Evolutionary conservation across 1,140 invertebrate genomes (phyloP).

Genomic region (Anastrepha ludens): DNA sequence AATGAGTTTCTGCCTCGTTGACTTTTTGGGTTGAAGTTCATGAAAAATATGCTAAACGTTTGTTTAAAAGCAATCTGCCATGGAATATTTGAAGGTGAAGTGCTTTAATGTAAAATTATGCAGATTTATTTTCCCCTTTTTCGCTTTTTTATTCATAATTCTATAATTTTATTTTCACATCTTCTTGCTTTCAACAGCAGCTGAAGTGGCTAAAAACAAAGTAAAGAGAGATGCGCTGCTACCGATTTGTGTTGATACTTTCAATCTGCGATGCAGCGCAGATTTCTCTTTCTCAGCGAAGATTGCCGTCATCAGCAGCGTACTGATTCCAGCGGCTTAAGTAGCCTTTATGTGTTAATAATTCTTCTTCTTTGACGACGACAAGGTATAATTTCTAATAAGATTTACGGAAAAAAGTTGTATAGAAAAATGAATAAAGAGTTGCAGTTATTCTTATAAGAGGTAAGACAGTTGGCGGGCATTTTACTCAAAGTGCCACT

Average conservation of each 20-base stretch:
- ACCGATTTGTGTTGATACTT: not conserved
- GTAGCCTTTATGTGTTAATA: not conserved
- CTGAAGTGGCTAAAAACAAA: not conserved
- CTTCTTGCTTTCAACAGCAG: not conserved
- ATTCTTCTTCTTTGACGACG: not conserved
- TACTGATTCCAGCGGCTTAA: not conserved
- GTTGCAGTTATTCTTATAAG: not conserved
- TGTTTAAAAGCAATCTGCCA: not conserved
- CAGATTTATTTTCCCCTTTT: not conserved
- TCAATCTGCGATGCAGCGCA: not conserved
- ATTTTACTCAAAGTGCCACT: not conserved
- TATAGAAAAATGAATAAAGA: not conserved
- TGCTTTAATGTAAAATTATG: not conserved
- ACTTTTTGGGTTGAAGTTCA: not conserved
- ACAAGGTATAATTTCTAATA: not conserved
- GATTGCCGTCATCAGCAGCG: not conserved
- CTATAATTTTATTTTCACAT: not conserved
- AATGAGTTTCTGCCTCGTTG: not conserved
- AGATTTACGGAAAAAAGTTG: not conserved
- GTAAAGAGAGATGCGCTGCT: not conserved
- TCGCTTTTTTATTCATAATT: not conserved
- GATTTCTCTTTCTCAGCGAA: not conserved
- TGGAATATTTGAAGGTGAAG: not conserved
- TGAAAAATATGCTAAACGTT: constrained; percentile 21
- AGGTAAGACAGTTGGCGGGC: not conserved